Evolutionary conservation across 2,888 invertebrate genomes (phyloP).

Genomic region (Drosophila prolongata): DNA sequence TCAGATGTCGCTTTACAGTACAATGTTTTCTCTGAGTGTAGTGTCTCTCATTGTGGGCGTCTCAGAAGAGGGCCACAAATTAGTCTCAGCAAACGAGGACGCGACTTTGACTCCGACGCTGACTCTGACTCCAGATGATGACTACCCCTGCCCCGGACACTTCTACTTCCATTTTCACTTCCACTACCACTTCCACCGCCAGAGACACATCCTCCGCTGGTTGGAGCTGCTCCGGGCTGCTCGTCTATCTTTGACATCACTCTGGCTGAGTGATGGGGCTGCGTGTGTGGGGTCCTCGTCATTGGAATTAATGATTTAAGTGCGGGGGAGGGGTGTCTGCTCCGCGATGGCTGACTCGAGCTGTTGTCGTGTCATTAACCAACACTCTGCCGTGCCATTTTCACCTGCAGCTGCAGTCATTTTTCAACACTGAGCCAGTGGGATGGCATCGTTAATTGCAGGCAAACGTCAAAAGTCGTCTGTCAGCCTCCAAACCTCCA

Average conservation of each 20-base stretch:
- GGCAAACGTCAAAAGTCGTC: conserved; percentile 83
- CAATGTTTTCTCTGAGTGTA: conserved; percentile 2
- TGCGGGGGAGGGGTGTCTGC: conserved; percentile 32
- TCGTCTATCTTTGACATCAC: conserved; percentile 43
- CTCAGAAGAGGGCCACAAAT: conserved; percentile 57
- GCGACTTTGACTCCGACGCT: conserved; percentile 10
- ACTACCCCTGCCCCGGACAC: conserved; percentile 5
- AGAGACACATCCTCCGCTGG: conserved; percentile 23
- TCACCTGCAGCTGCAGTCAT: conserved; percentile 63
- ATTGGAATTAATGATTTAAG: conserved; percentile 82
- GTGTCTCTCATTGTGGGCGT: conserved; percentile 45
- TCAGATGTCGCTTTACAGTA: too few species aligned
- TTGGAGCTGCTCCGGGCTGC: conserved; percentile 13
- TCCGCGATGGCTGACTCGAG: conserved; percentile 29
- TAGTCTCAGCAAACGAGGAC: conserved; percentile 70
- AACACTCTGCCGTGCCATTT: conserved; percentile 66
- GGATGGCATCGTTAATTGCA: conserved; percentile 80
- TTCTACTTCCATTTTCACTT: conserved; percentile 14
- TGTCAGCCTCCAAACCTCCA: conserved; percentile 55
- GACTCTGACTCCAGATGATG: background rate
- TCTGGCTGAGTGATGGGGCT: conserved; percentile 40
- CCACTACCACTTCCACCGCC: conserved; percentile 4
- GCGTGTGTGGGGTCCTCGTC: conserved; percentile 77
- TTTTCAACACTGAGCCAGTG: conserved; percentile 74
- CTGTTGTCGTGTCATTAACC: conserved; percentile 74